These are phyloP conservation scores for Chymomyza costata DNA, from an alignment of 1,140 invertebrate species.

Conservation along the genomic window DNA sequence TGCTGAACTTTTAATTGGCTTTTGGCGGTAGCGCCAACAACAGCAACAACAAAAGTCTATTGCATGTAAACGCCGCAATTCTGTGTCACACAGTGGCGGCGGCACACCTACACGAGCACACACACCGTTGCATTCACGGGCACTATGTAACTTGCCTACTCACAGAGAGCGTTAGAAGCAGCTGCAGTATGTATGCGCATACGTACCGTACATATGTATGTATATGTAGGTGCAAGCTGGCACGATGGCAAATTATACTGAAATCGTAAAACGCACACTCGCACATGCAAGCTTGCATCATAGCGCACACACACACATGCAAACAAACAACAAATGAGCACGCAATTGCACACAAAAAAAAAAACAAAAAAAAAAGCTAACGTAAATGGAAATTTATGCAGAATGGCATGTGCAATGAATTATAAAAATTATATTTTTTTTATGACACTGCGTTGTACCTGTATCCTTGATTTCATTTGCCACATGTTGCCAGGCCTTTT, in stretches of 20 bases:
- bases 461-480: conserved; percentile 72
- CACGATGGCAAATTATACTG: conserved; percentile 39
- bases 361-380: conserved; percentile 17
- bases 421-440: too few species aligned
- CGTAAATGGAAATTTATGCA: conserved; percentile 27
- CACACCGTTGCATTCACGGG: conserved; percentile 1
- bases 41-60: conserved; percentile 28
- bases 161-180: neutral
- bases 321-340: conserved; percentile 45
- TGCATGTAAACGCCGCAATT: conserved; percentile 45
- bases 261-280: conserved; percentile 20
- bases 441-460: conserved; percentile 24
- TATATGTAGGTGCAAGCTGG: conserved; percentile 23
- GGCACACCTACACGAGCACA: conserved; percentile 48
- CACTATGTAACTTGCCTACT: too few species aligned
- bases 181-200: neutral
- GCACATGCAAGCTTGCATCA: conserved; percentile 40
- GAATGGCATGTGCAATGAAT: neutral
- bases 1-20: conserved; percentile 42
- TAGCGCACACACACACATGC: conserved; percentile 15
- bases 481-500: conserved; percentile 68
- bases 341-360: conserved; percentile 47
- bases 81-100: conserved; percentile 62
- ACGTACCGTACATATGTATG: neutral
- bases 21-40: conserved; percentile 11